Evolutionary conservation across 2,888 invertebrate genomes (phyloP), one percentile per base, ranked within the genome.

Genomic region (Pycnomerus fuliginosus): DNA sequence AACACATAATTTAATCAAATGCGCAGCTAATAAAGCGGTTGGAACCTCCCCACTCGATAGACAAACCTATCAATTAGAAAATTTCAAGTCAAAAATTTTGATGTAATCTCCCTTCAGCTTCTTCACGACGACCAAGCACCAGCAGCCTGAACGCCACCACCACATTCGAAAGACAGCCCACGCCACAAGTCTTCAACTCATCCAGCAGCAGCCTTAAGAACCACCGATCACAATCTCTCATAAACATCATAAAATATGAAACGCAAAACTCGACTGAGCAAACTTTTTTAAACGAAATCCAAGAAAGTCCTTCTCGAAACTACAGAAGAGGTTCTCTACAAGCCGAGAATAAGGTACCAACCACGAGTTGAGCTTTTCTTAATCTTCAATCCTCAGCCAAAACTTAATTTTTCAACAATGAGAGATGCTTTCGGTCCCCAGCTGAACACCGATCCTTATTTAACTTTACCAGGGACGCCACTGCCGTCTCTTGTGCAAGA

Each of bases 371-470:
- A n/a, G n/a, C n/a, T n/a, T n/a, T 8, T 20, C 20, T 7, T 7
- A 20, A 20, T 20, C 5, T 4, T 12, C 22, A 12, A 16, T 33
- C 50, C 52, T 13, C 29, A 62, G 59, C 40, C 52, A 3, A 55
- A 44, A 25, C n/a, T 49, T 3, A 61, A 51, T 44, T 53, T 56
- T 22, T 27, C 48, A 3, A 37, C 56, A 1, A 44, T 61, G 3
- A 67, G 65, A 37, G 75, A 74, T 44, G 76, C 77, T 0, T 79
- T 79, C 56, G 79, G 79, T 0, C 78, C 78, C 0, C 75, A 74
- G 53, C 61, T 78, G 8, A 67, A 33, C 8, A 50, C 55, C 27
- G 66, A 64, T 27, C 36, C 56, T 2, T 48, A 53, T 11, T 44
- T 58, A 13, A 68, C 71, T 2, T 44, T 72, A 23, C 72, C 72